Conservation (phyloP, 2,113 vertebrate genomes). For the Rhineura floridana region DNA sequence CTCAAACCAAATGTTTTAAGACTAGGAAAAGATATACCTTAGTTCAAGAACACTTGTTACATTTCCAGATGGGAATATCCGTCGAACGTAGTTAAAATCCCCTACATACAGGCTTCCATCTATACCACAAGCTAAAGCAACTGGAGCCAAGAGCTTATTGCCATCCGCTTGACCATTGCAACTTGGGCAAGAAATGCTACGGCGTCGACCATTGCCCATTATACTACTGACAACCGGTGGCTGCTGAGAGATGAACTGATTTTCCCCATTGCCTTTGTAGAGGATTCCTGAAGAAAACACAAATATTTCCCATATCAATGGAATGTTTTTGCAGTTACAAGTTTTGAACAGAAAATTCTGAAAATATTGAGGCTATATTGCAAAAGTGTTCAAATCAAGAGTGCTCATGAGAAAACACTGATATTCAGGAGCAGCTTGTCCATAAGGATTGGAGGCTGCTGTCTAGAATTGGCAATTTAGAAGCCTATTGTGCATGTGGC, state of each 20-base stretch:
- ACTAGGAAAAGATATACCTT: slow-evolving; percentile 78
- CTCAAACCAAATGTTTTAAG: neutral
- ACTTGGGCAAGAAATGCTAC: slow-evolving; percentile 97
- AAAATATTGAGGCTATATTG: neutral
- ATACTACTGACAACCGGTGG: slow-evolving; percentile 94
- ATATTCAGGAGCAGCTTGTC: neutral
- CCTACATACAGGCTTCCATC: slow-evolving; percentile 96
- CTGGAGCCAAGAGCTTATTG: slow-evolving; percentile 95
- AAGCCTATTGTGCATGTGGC: neutral
- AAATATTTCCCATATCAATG: neutral
- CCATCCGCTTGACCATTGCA: slow-evolving; percentile 97
- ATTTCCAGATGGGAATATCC: slow-evolving; percentile 95
- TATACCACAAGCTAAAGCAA: slow-evolving; percentile 92
- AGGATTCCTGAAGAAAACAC: slow-evolving; percentile 85
- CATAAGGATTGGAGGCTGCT: neutral
- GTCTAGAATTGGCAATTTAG: neutral
- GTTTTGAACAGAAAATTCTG: neutral
- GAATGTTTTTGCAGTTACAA: neutral
- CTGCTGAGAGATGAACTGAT: slow-evolving; percentile 96
- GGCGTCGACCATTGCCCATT: slow-evolving; percentile 95
- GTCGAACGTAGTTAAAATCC: slow-evolving; percentile 98
- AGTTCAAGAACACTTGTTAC: slow-evolving; percentile 97
- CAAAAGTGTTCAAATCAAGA: neutral
- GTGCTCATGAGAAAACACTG: neutral
- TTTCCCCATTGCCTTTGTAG: slow-evolving; percentile 97